These are phyloP conservation scores for Polyommatus icarus DNA, from an alignment of 2,888 invertebrate genomes.

Conservation along the genomic window DNA sequence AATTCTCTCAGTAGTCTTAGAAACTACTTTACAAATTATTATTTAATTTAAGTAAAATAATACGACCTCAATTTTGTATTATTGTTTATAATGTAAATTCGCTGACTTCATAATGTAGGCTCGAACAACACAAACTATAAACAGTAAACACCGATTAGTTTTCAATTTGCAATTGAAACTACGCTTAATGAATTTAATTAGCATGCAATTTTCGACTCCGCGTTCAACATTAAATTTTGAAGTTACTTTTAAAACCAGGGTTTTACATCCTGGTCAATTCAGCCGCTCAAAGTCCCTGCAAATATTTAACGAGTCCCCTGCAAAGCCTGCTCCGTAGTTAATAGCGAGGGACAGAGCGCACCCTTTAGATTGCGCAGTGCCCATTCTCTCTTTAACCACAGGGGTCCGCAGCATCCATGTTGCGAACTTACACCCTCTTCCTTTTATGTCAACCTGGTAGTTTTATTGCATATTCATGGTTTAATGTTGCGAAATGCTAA, in stretches of 20 bases:
- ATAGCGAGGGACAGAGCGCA: conserved; percentile 36
- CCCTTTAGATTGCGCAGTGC: conserved; percentile 37
- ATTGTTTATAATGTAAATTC: neutral
- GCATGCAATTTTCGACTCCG: neutral
- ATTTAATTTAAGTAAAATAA: neutral
- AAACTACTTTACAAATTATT: too few relatives aligned
- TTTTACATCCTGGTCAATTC: conserved; percentile 32
- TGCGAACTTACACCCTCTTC: conserved; percentile 62
- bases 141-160: conserved; percentile 3
- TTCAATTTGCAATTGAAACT: conserved; percentile 14
- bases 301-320: conserved; percentile 39
- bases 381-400: conserved; percentile 58
- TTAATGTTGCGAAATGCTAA: conserved; percentile 39
- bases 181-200: conserved; percentile 7
- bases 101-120: neutral
- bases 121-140: neutral
- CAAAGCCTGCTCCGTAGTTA: conserved; percentile 13
- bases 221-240: neutral
- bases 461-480: conserved; percentile 77
- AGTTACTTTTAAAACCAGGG: neutral
- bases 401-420: conserved; percentile 69
- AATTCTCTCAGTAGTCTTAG: too few relatives aligned
- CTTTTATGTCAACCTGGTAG: conserved; percentile 66
- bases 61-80: neutral
- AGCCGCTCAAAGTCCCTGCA: conserved; percentile 35